Percentiles rank a stretch among this genome's conserved stretches.
Evolutionary conservation across 2,888 invertebrate genomes (phyloP).

Genomic region (Fragum sueziense): DNA sequence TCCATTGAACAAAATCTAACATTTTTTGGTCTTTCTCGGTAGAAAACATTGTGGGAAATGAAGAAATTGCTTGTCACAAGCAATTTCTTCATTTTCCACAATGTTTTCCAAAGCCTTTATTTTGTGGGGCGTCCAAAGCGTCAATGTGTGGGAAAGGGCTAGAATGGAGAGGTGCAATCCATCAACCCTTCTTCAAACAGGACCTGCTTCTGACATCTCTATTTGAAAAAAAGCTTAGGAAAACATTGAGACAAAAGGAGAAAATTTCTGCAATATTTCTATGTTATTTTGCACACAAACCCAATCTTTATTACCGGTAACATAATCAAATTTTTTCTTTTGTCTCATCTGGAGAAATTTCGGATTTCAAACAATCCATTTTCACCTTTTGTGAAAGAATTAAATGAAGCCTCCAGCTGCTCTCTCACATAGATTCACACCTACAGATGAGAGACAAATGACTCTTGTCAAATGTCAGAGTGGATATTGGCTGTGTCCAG

Average conservation of each 20-base stretch:
- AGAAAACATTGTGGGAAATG: constrained; percentile 11
- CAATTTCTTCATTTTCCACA: constrained; percentile 6
- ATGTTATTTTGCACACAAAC: not conserved
- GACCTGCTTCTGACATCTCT: not conserved
- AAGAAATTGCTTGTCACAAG: constrained; percentile 5
- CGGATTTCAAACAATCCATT: not conserved
- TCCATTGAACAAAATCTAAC: too few relatives aligned
- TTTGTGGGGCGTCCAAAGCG: not conserved
- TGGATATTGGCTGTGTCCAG: too few relatives aligned
- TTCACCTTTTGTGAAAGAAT: not conserved
- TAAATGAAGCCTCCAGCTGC: too few relatives aligned
- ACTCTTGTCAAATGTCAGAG: too few relatives aligned
- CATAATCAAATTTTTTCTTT: not conserved
- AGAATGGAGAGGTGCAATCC: not conserved
- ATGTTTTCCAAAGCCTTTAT: not conserved
- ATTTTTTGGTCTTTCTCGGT: too few relatives aligned
- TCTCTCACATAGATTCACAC: too few relatives aligned
- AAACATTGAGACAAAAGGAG: not conserved
- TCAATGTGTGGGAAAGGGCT: not conserved
- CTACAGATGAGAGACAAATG: too few relatives aligned
- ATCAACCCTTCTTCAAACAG: not conserved
- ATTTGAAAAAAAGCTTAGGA: not conserved
- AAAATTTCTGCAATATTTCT: not conserved
- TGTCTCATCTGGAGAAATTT: not conserved
- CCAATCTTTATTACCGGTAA: not conserved